Evolutionary conservation across 2,113 vertebrate species (phyloP).

Genomic region (Tragelaphus imberbis): DNA sequence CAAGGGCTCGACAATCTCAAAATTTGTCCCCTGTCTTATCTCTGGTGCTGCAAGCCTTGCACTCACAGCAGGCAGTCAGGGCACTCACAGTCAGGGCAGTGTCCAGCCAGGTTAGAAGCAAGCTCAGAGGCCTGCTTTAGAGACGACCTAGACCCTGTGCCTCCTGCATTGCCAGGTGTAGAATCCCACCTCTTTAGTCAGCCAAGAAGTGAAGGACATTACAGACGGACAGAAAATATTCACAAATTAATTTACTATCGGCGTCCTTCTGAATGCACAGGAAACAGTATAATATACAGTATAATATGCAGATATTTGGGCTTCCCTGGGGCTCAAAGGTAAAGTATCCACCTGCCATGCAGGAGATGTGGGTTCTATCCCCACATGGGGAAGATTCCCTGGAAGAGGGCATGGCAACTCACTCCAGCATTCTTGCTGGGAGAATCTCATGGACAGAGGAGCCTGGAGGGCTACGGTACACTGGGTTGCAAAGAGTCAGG

Average conservation of each 20-base stretch:
- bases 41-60: background rate
- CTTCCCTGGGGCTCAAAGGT: background rate
- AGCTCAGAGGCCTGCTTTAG: background rate
- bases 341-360: background rate
- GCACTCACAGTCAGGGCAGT: background rate
- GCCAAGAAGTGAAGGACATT: background rate
- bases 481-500: background rate
- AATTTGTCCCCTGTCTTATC: background rate
- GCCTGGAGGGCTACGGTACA: background rate
- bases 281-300: background rate
- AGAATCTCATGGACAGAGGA: background rate
- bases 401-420: background rate
- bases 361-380: background rate
- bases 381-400: background rate
- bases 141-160: background rate
- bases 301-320: background rate
- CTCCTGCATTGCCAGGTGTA: background rate
- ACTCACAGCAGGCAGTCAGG: background rate
- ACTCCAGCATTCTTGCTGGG: background rate
- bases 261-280: background rate
- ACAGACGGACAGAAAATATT: background rate
- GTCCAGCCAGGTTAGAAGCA: background rate
- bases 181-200: background rate
- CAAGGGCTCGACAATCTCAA: background rate
- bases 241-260: background rate